phyloP scores from a whole-genome alignment of 2,797 vertebrate species.

The Enoplosus armatus region DNA sequence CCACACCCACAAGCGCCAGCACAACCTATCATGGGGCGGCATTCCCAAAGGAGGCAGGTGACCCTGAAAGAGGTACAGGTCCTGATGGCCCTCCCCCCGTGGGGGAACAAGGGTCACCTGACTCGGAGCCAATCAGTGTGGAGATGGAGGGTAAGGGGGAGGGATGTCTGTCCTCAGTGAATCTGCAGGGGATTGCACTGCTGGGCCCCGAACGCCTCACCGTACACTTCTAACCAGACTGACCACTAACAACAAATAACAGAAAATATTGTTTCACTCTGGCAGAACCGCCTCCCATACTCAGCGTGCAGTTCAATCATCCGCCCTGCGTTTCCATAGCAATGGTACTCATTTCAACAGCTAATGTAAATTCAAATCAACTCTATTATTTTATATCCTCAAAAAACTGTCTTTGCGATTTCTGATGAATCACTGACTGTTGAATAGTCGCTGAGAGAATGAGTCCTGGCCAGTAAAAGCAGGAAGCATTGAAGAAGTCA shows the following conservation, averaged over 20 bases:
- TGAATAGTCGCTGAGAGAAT: not conserved
- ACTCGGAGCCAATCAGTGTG: slow-evolving; percentile 91
- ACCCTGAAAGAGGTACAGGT: slow-evolving; percentile 89
- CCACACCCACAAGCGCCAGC: slow-evolving; percentile 86
- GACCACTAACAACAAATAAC: slow-evolving; percentile 62
- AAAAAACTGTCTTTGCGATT: not conserved
- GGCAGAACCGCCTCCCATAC: slow-evolving; percentile 42
- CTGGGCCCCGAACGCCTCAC: slow-evolving; percentile 78
- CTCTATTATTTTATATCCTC: not conserved
- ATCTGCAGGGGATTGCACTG: slow-evolving; percentile 81
- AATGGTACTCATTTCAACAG: slow-evolving; percentile 3
- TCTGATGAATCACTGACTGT: not conserved
- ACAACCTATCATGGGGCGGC: slow-evolving; percentile 85
- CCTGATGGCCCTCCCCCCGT: slow-evolving; percentile 86
- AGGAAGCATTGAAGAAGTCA: not conserved
- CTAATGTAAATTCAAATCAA: not conserved
- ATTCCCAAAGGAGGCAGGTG: slow-evolving; percentile 88
- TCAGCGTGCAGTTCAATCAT: slow-evolving; percentile 8
- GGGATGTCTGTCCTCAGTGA: slow-evolving; percentile 70
- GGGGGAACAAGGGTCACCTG: slow-evolving; percentile 88
- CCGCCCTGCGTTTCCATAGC: slow-evolving; percentile 1
- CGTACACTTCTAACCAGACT: slow-evolving; percentile 69
- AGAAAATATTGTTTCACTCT: slow-evolving; percentile 43
- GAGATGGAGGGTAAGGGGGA: slow-evolving; percentile 93
- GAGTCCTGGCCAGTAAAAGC: not conserved